Evolutionary conservation across 1,140 invertebrate genomes (phyloP).

Genomic region (Pentalonia nigronervosa): DNA sequence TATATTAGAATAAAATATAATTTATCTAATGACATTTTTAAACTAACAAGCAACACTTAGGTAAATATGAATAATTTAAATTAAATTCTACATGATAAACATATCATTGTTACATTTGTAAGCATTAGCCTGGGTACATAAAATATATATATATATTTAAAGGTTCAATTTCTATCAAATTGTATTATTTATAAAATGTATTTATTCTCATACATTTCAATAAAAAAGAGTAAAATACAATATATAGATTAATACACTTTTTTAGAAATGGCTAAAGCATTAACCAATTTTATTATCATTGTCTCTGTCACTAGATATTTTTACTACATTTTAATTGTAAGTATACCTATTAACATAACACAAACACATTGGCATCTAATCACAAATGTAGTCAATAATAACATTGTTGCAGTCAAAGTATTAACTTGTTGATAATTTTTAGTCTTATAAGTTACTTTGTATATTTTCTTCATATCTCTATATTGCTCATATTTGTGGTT

Average conservation of each 20-base stretch:
- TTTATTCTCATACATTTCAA: not conserved
- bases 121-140: not conserved
- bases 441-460: not conserved
- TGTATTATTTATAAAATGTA: not conserved
- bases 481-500: not conserved
- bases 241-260: not conserved
- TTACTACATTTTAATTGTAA: not conserved
- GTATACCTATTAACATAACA: not conserved
- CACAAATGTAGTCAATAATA: not conserved
- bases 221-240: not conserved
- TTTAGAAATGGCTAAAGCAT: not conserved
- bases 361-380: not conserved
- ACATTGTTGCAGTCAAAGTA: not conserved
- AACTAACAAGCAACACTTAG: not conserved
- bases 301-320: not conserved
- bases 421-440: conserved; percentile 17
- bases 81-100: not conserved
- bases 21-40: not conserved
- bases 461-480: not conserved
- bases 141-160: not conserved
- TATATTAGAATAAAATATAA: conserved; percentile 1
- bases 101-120: conserved; percentile 13
- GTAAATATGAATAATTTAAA: conserved; percentile 11
- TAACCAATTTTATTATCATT: not conserved
- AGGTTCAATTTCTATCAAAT: not conserved